A percentile compares a stretch with the other conserved stretches of the same genome.
Conservation (phyloP, 2,888 invertebrate genomes). For the Sepioteuthis lessoniana region DNA sequence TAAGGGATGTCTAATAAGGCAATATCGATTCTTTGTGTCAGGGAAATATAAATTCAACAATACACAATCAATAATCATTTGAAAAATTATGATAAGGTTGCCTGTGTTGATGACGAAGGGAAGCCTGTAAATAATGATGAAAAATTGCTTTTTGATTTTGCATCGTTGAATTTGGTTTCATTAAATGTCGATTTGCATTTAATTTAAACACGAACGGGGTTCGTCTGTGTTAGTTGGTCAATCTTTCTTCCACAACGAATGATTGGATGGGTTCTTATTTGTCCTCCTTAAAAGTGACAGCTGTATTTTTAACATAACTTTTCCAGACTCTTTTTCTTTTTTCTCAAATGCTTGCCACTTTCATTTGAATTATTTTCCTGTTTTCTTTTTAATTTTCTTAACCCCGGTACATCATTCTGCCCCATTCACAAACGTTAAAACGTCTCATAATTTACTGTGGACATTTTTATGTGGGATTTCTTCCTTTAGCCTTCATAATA, state of each 20-base stretch:
- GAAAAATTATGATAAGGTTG: background rate
- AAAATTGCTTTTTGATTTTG: background rate
- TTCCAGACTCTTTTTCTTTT: background rate
- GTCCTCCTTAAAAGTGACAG: background rate
- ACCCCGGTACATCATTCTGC: background rate
- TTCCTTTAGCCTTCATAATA: too few species aligned
- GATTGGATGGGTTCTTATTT: background rate
- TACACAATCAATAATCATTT: background rate
- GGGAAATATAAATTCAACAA: background rate
- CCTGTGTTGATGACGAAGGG: background rate
- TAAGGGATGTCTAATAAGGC: background rate
- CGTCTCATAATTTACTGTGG: background rate
- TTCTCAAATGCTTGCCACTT: background rate
- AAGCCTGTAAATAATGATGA: background rate
- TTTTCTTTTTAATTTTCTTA: background rate
- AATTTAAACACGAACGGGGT: background rate
- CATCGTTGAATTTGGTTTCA: background rate
- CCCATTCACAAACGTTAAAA: background rate
- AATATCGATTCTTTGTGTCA: background rate
- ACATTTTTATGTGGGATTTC: background rate
- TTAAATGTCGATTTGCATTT: background rate
- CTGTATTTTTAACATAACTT: background rate
- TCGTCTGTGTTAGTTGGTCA: background rate
- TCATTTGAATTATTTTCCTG: background rate
- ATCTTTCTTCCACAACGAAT: background rate